phyloP scores from a whole-genome alignment of 2,797 vertebrate genomes.

The Poeciliopsis infans region DNA sequence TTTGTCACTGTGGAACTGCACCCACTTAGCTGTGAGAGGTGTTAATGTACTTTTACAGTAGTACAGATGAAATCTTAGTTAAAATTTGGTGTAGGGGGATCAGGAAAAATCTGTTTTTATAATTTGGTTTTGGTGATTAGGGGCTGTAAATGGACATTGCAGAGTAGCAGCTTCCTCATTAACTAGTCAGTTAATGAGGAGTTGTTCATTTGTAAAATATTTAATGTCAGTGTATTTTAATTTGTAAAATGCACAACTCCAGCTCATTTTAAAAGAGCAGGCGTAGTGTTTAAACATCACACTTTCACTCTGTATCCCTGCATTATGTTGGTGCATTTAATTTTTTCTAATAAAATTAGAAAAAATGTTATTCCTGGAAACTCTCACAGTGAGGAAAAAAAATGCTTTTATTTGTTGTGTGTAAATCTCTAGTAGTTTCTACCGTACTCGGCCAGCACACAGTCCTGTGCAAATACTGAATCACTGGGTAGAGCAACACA shows the following conservation, averaged over 20 bases:
- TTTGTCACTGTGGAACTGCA: not conserved
- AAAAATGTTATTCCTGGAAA: too few species aligned
- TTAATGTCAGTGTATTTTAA: not conserved
- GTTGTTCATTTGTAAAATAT: not conserved
- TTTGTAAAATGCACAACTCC: too few species aligned
- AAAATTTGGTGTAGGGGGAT: not conserved
- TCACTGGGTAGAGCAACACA: not conserved
- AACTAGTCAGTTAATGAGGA: not conserved
- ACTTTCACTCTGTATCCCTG: conserved; percentile 17
- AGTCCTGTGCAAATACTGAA: not conserved
- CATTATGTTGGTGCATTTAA: not conserved
- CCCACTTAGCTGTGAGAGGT: not conserved
- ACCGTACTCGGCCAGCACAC: too few species aligned
- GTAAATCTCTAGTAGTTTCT: too few species aligned
- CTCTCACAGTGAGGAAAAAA: too few species aligned
- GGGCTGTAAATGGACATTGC: not conserved
- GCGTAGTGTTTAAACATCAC: not conserved
- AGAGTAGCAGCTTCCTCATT: conserved; percentile 1
- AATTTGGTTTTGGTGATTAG: not conserved
- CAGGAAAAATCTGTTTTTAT: not conserved
- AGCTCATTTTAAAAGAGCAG: not conserved
- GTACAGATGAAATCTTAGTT: not conserved
- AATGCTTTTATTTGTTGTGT: not conserved
- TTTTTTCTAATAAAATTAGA: not conserved
- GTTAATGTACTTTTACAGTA: not conserved